Evolutionary conservation across 2,888 invertebrate genomes (phyloP), one percentile per base, ranked within the genome.

Genomic region (Erpobdella octoculata): DNA sequence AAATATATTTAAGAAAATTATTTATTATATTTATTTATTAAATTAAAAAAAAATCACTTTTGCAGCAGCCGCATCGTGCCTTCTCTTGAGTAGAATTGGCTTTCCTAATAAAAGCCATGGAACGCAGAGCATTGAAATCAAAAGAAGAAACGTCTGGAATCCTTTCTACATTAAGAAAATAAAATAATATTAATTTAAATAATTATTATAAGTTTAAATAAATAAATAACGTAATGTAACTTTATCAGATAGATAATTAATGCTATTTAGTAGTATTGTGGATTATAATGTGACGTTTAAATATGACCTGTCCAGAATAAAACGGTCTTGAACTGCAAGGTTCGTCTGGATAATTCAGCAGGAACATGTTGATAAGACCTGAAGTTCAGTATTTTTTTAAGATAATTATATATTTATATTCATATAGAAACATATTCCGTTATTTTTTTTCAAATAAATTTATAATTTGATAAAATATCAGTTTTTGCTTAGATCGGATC

Each of bases 61-160:
- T 18, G 33, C 62, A 28, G 9, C 18, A 62, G 31, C n/a, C n/a
- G 59, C 36, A 46, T 61, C 67, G 33, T 72, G 62, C 28, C 46
- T 33, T n/a, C 69, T 37, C 69, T 61, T 68, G 37, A 81, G 75
- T 35, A 80, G 88, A 78, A 93, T 86, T 0, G 98, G 98, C 83
- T 97, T 99, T 35, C 90, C 91, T 72, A 93, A 85, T 79, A 98
- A 85, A 94, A 99, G 95, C 86, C 93, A 91, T 0, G 97, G 97
- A 75, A 97, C 87, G 83, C 95, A 96, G 69, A 90, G 77, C 61
- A 95, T 79, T 0, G 95, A 79, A 25, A 85, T 73, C 15, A 85
- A 74, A 8, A 83, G 81, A 28, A 81, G 79, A 67, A 80, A 79
- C 9, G 79, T 81, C 76, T 84, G 78, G 78, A 84, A 76, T 72